Evolutionary conservation across 2,888 invertebrate genomes (phyloP), one percentile per base, ranked within the genome.

Genomic region (Fragum sueziense): DNA sequence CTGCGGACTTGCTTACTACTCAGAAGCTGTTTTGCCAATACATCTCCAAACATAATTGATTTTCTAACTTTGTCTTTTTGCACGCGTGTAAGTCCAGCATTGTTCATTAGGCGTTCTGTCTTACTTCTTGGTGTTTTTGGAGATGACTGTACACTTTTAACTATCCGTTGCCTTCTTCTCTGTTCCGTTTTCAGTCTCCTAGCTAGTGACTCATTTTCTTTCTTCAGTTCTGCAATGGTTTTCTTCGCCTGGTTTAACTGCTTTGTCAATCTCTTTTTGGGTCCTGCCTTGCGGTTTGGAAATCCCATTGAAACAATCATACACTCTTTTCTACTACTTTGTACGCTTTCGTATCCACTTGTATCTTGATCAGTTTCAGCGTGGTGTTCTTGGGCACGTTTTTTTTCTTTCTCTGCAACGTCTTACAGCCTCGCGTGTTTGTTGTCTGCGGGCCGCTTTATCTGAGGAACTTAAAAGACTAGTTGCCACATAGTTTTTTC

Each of bases 161-260:
- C 9, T 9, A 74, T 25, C 27, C 74, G 6, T 34, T 74, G 74
- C 33, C 67, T 41, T 31, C 51, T 65, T 54, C 74, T 62, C 33
- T 74, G 74, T 31, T 74, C 74, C 31, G 74, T 67, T 47, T 74
- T 67, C 14, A 74, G 54, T 34, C 37, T 74, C 52, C 67, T 65
- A 4, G 74, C 29, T 29, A 74, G 67, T 47, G 65, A 29, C 27
- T 33, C 20, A 33, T 74, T 74, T 22, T 29, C 25, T n/a, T 34
- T 65, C 27, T 65, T 65, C 33, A 74, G 47, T 33, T 74, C 67
- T 29, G 37, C 4, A 52, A 74, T 52, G 17, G 29, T 34, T 31
- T 74, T 17, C 11, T 74, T 65, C 1, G 74, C 67, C 7, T 29
- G 22, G n/a, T 65, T 67, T 20, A 67, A 27, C n/a, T 74, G 65